Evolutionary conservation across 2,888 invertebrate genomes (phyloP).

Genomic region (Allacma fusca): DNA sequence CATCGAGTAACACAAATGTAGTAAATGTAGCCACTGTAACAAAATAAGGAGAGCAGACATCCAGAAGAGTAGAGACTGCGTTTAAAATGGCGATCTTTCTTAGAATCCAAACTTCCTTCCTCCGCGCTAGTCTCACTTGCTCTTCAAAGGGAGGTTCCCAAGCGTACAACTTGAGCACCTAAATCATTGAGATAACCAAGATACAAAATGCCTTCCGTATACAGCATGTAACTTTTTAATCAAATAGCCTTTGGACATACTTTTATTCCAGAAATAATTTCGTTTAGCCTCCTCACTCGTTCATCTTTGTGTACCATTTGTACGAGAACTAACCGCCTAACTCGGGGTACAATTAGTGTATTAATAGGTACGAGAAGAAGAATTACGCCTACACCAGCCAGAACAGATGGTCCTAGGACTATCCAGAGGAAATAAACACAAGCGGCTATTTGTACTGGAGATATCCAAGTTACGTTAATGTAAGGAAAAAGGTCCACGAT

Average conservation of each 20-base stretch:
- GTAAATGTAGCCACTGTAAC: conserved; percentile 74
- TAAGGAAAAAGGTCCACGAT: conserved; percentile 86
- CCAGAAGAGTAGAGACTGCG: conserved; percentile 66
- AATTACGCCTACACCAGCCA: conserved; percentile 94
- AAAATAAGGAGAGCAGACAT: conserved; percentile 68
- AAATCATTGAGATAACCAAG: too few species aligned
- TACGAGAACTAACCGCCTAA: conserved; percentile 80
- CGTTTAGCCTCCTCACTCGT: conserved; percentile 91
- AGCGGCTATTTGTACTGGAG: conserved; percentile 85
- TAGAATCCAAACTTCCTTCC: conserved; percentile 85
- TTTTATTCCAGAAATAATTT: conserved; percentile 91
- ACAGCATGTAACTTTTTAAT: too few species aligned
- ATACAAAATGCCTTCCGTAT: too few species aligned
- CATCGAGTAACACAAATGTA: conserved; percentile 76
- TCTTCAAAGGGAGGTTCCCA: conserved; percentile 60
- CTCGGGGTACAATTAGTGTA: conserved; percentile 81
- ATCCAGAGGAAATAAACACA: conserved; percentile 86
- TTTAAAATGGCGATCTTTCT: conserved; percentile 88
- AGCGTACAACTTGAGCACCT: conserved; percentile 60
- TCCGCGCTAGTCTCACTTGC: conserved; percentile 79
- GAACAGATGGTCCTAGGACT: conserved; percentile 79
- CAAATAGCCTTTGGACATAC: conserved; percentile 63
- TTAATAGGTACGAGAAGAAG: conserved; percentile 90
- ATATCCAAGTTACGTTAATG: conserved; percentile 79
- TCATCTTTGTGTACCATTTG: conserved; percentile 96